phyloP scores from a whole-genome alignment of 2,113 vertebrate genomes.

The Mirounga angustirostris region DNA sequence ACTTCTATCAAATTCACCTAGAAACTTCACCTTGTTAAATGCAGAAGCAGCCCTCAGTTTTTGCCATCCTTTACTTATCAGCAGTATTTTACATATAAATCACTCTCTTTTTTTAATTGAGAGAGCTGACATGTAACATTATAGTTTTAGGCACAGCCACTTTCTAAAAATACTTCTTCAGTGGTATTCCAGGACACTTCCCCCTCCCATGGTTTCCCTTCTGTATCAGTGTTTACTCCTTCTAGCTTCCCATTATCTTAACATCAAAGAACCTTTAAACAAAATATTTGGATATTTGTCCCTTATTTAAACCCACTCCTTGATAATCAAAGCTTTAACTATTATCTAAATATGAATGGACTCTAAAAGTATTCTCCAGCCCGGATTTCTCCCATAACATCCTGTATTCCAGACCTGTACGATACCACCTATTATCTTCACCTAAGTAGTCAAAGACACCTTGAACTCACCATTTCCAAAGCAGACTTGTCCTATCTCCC shows the following conservation, averaged over 20 bases:
- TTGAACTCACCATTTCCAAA: neutral
- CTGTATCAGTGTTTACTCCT: neutral
- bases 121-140: too few relatives aligned
- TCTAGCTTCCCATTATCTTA: neutral
- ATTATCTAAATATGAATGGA: neutral
- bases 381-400: neutral
- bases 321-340: neutral
- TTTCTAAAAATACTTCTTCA: neutral
- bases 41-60: neutral
- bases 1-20: neutral
- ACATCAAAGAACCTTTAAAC: neutral
- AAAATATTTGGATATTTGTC: neutral
- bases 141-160: neutral
- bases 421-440: neutral
- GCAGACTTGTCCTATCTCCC: neutral
- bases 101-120: neutral
- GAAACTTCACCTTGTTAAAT: neutral
- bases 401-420: neutral
- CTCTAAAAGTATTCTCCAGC: neutral
- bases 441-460: neutral
- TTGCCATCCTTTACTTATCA: neutral
- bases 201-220: neutral
- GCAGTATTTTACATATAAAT: neutral
- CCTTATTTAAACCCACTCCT: neutral
- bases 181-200: neutral